phyloP scores from a whole-genome alignment of 2,797 vertebrate genomes.

The Eremophila alpestris region DNA sequence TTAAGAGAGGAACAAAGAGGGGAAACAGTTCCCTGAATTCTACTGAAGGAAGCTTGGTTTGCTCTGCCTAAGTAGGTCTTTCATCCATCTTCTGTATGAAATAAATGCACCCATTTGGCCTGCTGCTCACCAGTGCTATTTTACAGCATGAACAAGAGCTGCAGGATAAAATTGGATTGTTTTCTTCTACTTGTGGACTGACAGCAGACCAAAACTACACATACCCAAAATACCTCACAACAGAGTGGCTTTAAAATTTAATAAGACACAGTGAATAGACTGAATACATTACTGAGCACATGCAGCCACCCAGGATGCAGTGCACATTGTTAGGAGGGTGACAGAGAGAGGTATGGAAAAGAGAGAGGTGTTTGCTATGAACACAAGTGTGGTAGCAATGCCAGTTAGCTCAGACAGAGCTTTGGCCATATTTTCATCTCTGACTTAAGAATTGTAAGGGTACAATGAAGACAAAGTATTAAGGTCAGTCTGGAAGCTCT shows the following conservation, averaged over 20 bases:
- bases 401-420: neutral
- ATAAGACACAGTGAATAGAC: neutral
- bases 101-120: neutral
- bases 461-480: neutral
- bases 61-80: neutral
- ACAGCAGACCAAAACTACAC: neutral
- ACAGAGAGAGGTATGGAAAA: neutral
- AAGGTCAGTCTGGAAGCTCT: neutral
- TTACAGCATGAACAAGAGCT: neutral
- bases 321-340: neutral
- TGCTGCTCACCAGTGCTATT: neutral
- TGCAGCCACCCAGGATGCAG: neutral
- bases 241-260: conserved; percentile 34
- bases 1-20: neutral
- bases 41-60: neutral
- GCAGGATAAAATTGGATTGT: neutral
- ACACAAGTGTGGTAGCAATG: neutral
- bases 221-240: neutral
- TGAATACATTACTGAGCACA: neutral
- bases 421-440: neutral
- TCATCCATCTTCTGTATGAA: neutral
- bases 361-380: neutral
- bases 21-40: neutral
- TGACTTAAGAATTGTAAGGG: neutral
- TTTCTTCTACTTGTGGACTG: neutral